phyloP scores from a whole-genome alignment of 1,140 invertebrate genomes.

The Leptopilina boulardi region DNA sequence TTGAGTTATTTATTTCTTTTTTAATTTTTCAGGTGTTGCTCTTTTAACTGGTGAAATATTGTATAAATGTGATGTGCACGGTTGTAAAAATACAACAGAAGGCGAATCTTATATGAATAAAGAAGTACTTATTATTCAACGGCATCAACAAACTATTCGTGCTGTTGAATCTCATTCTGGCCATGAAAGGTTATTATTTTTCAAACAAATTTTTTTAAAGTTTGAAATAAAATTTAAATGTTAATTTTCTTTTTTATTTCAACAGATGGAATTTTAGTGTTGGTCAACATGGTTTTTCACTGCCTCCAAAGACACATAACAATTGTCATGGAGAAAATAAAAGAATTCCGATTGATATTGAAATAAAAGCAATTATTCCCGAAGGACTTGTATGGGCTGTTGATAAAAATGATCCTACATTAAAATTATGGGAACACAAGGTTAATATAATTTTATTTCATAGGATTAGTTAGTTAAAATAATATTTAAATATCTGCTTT shows the following conservation, averaged over 20 bases:
- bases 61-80: constrained; percentile 86
- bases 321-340: constrained; percentile 75
- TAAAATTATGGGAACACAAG: constrained; percentile 84
- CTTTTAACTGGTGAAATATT: constrained; percentile 84
- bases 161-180: constrained; percentile 90
- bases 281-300: constrained; percentile 87
- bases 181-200: constrained; percentile 81
- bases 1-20: constrained; percentile 30
- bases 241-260: constrained; percentile 38
- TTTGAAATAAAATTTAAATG: constrained; percentile 27
- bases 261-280: constrained; percentile 96
- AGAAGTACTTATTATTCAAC: constrained; percentile 85
- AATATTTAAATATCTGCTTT: too few relatives aligned
- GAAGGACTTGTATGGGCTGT: constrained; percentile 85
- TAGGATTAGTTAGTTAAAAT: too few relatives aligned
- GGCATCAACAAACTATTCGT: constrained; percentile 90
- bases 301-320: constrained; percentile 74
- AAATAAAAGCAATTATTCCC: constrained; percentile 82
- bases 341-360: constrained; percentile 73
- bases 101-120: constrained; percentile 68
- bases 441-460: constrained; percentile 66
- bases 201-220: not conserved
- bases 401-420: constrained; percentile 75
- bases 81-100: constrained; percentile 81
- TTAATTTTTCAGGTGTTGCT: constrained; percentile 79